Evolutionary conservation across 2,113 vertebrate species (phyloP).

Genomic region (Ciconia maguari): DNA sequence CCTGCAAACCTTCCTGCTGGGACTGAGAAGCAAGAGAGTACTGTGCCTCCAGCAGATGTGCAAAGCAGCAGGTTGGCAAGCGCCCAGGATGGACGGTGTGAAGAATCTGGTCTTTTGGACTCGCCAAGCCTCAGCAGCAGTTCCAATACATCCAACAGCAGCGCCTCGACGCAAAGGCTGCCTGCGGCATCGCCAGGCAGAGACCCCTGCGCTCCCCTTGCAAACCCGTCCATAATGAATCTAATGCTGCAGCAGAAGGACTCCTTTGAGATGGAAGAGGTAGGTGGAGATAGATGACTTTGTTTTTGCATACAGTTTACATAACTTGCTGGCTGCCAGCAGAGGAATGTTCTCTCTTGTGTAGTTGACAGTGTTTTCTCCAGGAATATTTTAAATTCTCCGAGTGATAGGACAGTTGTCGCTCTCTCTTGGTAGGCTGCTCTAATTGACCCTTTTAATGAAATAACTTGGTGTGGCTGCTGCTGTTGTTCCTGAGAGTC

Average conservation of each 20-base stretch:
- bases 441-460: background rate
- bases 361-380: background rate
- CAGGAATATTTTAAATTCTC: conserved; percentile 29
- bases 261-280: conserved; percentile 98
- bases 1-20: background rate
- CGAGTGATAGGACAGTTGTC: background rate
- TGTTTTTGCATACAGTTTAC: conserved; percentile 23
- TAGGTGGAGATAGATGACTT: conserved; percentile 59
- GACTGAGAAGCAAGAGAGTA: background rate
- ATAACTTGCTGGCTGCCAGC: background rate
- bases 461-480: background rate
- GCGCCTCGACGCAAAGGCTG: conserved; percentile 3
- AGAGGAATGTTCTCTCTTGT: conserved; percentile 32
- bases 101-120: conserved; percentile 22
- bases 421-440: background rate
- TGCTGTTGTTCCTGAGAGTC: background rate
- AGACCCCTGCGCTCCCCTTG: conserved; percentile 60
- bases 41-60: background rate
- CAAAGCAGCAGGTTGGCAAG: background rate
- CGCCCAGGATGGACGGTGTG: conserved; percentile 2
- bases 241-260: conserved; percentile 83
- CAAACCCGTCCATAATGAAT: conserved; percentile 73
- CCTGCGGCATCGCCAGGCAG: conserved; percentile 53
- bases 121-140: conserved; percentile 27
- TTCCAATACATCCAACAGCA: conserved; percentile 30